Evolutionary conservation across 2,888 invertebrate species (phyloP), one percentile per base, ranked within the genome.

Genomic region (Dicyrtomina minuta): DNA sequence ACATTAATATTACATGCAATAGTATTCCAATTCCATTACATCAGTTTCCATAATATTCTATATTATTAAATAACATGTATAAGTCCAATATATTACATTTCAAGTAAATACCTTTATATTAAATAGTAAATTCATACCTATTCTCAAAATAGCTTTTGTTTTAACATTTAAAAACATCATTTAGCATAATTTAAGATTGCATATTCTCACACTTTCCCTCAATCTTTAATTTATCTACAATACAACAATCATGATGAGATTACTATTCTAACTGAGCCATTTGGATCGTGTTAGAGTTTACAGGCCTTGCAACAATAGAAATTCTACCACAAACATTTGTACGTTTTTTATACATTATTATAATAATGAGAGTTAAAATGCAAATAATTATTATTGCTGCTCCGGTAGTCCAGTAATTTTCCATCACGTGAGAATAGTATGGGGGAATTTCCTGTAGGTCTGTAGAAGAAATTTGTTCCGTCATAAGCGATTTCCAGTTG

Each of bases 121-220:
- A n/a, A n/a, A n/a, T n/a, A n/a, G n/a, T n/a, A n/a, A n/a, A n/a
- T n/a, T n/a, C n/a, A n/a, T n/a, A n/a, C n/a, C n/a, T n/a, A n/a
- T n/a, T n/a, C n/a, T n/a, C n/a, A n/a, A n/a, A n/a, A n/a, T n/a
- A n/a, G n/a, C n/a, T n/a, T n/a, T n/a, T n/a, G n/a, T n/a, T n/a
- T n/a, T n/a, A n/a, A n/a, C n/a, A n/a, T n/a, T n/a, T n/a, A n/a
- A n/a, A n/a, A n/a, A n/a, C n/a, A n/a, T n/a, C n/a, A n/a, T n/a
- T 46, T n/a, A 15, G n/a, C n/a, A n/a, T n/a, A n/a, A n/a, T n/a
- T n/a, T n/a, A n/a, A n/a, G n/a, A n/a, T n/a, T n/a, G n/a, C 17
- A n/a, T 46, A 46, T 46, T 5, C 8, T 59, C 59, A 59, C 59
- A 59, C 59, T 59, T 59, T 59, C 59, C 59, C 59, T 59, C 59